These are phyloP conservation scores for Alcis repandata DNA, from an alignment of 2,888 invertebrate genomes.

Conservation along the genomic window DNA sequence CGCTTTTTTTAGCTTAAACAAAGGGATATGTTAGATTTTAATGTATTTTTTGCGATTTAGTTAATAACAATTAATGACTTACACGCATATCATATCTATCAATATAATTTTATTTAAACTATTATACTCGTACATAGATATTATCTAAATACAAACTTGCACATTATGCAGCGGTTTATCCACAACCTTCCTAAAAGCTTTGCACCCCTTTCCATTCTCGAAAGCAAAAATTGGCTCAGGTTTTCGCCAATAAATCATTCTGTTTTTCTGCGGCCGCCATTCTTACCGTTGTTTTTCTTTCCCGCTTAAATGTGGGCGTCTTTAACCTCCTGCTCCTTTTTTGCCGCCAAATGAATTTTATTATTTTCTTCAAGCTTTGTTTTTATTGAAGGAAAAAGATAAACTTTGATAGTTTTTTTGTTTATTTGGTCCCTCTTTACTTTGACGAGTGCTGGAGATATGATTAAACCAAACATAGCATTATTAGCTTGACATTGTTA, in stretches of 20 bases:
- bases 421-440: background rate
- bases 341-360: conserved; percentile 30
- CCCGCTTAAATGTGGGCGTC: conserved; percentile 33
- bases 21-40: too few relatives aligned
- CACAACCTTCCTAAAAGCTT: conserved; percentile 28
- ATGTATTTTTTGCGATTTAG: too few relatives aligned
- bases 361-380: conserved; percentile 27
- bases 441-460: background rate
- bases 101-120: too few relatives aligned
- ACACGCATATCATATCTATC: too few relatives aligned
- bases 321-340: conserved; percentile 24
- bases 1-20: too few relatives aligned
- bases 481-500: too few relatives aligned
- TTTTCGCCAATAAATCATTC: conserved; percentile 58
- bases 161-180: background rate
- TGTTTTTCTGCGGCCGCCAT: conserved; percentile 45
- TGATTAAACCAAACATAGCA: too few relatives aligned
- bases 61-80: too few relatives aligned
- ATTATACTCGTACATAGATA: too few relatives aligned
- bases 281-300: conserved; percentile 37
- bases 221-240: conserved; percentile 36
- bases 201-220: conserved; percentile 25
- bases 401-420: background rate
- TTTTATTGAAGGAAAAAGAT: conserved; percentile 13
- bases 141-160: background rate